These are phyloP conservation scores for Papilio demoleus DNA, from an alignment of 2,888 invertebrate species.

Conservation along the genomic window DNA sequence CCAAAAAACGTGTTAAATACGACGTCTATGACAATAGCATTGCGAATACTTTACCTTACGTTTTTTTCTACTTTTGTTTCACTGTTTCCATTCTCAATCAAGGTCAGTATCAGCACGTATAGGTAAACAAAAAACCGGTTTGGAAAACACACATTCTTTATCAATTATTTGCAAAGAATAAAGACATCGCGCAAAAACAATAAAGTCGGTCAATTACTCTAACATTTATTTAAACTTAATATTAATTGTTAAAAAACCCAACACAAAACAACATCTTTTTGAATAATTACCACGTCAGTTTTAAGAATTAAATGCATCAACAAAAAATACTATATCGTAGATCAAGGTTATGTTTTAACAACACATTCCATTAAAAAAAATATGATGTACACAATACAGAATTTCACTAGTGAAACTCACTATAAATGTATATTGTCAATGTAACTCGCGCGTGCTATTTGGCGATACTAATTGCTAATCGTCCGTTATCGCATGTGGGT, in stretches of 20 bases:
- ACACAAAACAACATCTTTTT: conserved; percentile 56
- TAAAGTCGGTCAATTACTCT: conserved; percentile 56
- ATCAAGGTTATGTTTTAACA: conserved; percentile 72
- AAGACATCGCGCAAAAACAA: conserved; percentile 51
- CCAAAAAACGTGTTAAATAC: not conserved
- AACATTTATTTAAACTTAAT: conserved; percentile 59
- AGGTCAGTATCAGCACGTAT: conserved; percentile 67
- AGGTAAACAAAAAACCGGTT: conserved; percentile 75
- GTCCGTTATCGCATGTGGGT: conserved; percentile 72
- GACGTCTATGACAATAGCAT: conserved; percentile 24
- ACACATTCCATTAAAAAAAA: conserved; percentile 67
- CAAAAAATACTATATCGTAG: conserved; percentile 58
- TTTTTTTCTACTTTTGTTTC: conserved; percentile 36
- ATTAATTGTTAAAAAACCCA: conserved; percentile 55
- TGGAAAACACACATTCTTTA: conserved; percentile 68
- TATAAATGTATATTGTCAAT: conserved; percentile 42
- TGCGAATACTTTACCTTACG: conserved; percentile 30
- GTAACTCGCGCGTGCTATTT: conserved; percentile 61
- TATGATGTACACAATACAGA: conserved; percentile 50
- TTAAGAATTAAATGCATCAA: conserved; percentile 58
- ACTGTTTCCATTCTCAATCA: conserved; percentile 63
- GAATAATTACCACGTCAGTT: conserved; percentile 59
- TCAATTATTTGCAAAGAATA: conserved; percentile 60
- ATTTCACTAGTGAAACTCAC: conserved; percentile 54
- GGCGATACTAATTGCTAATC: conserved; percentile 70